A percentile compares a stretch with the other conserved stretches of the same genome.
Evolutionary conservation across 1,140 invertebrate species (phyloP).

Genomic region (Argopecten irradians): DNA sequence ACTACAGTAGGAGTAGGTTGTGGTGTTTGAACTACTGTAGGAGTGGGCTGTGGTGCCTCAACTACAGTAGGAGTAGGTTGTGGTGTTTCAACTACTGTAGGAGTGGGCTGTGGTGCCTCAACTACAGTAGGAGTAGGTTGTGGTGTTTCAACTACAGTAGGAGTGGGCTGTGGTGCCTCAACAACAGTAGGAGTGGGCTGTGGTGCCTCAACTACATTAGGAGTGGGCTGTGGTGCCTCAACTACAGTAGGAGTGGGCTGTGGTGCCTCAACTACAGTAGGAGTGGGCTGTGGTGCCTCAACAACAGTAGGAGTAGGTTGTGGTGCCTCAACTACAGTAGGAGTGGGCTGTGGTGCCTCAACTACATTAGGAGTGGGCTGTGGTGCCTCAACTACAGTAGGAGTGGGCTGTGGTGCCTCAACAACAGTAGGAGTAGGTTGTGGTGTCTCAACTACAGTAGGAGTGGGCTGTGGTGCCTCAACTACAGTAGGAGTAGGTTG

Average conservation of each 20-base stretch:
- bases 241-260: neutral
- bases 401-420: neutral
- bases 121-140: too few species aligned
- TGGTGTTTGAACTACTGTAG: neutral
- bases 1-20: neutral
- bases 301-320: too few species aligned
- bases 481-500: neutral
- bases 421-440: neutral
- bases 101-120: too few species aligned
- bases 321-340: too few species aligned
- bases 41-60: neutral
- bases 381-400: too few species aligned
- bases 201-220: too few species aligned
- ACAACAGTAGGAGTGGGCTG: neutral
- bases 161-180: too few species aligned
- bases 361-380: too few species aligned
- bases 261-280: neutral
- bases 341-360: too few species aligned
- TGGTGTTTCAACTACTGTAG: neutral
- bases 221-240: too few species aligned
- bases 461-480: neutral
- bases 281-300: too few species aligned
- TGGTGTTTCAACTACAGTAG: too few species aligned
- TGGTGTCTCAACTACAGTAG: neutral
- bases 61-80: neutral